These are phyloP conservation scores for Ernsta delagoae DNA, from an alignment of 2,888 invertebrate genomes.

Conservation along the genomic window DNA sequence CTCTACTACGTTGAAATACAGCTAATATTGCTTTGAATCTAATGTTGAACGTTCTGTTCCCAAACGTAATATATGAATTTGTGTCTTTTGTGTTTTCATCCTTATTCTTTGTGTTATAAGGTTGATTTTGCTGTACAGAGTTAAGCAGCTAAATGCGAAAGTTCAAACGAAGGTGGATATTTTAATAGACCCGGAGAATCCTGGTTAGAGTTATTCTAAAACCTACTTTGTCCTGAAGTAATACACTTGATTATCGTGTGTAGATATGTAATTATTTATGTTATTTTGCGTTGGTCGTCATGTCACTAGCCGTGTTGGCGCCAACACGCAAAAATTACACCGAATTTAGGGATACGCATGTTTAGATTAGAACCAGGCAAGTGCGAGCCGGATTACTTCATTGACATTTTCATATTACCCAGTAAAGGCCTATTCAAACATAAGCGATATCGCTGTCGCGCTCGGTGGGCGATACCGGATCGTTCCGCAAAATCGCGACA, in stretches of 20 bases:
- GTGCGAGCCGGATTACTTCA: too few species aligned
- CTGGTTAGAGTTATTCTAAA: neutral
- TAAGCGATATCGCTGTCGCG: too few species aligned
- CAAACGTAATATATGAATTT: neutral
- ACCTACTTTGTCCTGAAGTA: neutral
- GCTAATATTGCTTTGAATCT: conserved; percentile 8
- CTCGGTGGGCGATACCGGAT: too few species aligned
- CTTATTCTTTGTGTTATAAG: neutral
- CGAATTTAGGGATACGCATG: conserved; percentile 14
- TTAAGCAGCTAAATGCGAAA: neutral
- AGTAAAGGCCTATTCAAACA: too few species aligned
- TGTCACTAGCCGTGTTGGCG: conserved; percentile 17
- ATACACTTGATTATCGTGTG: conserved; percentile 5
- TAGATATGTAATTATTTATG: neutral
- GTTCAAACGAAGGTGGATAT: conserved; percentile 15
- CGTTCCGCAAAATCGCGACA: too few species aligned
- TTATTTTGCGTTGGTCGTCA: neutral
- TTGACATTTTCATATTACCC: too few species aligned
- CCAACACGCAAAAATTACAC: conserved; percentile 25
- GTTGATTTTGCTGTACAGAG: neutral
- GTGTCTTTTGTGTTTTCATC: neutral
- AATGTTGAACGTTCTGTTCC: neutral
- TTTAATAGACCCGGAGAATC: conserved; percentile 8
- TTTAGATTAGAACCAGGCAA: too few species aligned
- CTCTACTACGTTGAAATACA: neutral